phyloP scores from a whole-genome alignment of 2,113 vertebrate genomes.

The Balaeniceps rex region DNA sequence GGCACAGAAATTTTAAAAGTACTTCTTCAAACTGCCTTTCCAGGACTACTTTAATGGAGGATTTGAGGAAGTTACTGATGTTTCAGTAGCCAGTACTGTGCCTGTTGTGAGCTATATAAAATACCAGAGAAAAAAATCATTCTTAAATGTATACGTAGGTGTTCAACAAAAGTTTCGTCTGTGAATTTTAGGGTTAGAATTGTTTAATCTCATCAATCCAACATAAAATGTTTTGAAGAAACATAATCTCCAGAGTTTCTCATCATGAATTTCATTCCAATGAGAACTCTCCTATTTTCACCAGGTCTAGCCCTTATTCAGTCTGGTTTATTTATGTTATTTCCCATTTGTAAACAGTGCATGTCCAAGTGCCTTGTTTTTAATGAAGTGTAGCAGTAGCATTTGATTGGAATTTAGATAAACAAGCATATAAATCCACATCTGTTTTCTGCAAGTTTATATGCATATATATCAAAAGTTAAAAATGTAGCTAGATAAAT shows the following conservation, averaged over 20 bases:
- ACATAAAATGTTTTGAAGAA: background rate
- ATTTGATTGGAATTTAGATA: constrained; percentile 46
- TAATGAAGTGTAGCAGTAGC: constrained; percentile 21
- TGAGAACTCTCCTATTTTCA: background rate
- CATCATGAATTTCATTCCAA: background rate
- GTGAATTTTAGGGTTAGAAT: background rate
- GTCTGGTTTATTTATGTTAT: background rate
- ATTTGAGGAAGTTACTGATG: background rate
- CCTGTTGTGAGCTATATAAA: background rate
- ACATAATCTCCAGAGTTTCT: background rate
- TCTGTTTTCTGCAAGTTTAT: background rate
- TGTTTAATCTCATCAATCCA: background rate
- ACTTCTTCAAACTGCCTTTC: background rate
- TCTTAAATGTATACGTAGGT: background rate
- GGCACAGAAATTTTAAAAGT: background rate
- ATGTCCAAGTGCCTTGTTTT: constrained; percentile 18
- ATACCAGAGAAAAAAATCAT: background rate
- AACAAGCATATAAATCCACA: background rate
- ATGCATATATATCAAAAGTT: background rate
- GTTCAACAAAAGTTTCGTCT: background rate
- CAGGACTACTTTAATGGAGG: background rate
- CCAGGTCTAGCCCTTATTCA: background rate
- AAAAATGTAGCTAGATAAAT: background rate
- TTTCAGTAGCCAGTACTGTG: background rate
- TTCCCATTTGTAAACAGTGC: background rate